These are phyloP conservation scores for Thermophis baileyi DNA, from an alignment of 2,113 vertebrate species.

Conservation along the genomic window DNA sequence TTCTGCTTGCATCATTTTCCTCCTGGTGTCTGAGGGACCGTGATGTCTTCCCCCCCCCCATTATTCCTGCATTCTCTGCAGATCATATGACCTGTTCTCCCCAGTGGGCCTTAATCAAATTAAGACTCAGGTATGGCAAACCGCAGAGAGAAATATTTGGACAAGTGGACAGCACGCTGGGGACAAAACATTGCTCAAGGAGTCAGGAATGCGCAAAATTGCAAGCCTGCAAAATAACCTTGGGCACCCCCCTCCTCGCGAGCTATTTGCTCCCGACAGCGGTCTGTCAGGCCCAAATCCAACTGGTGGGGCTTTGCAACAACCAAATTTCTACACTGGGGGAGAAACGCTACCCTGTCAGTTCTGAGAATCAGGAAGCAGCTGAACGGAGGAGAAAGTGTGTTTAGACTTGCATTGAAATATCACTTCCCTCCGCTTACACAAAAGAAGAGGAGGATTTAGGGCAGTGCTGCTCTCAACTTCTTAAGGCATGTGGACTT, in stretches of 20 bases:
- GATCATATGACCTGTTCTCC: neutral
- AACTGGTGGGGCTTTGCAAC: neutral
- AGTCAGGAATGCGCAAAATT: constrained; percentile 12
- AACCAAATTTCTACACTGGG: neutral
- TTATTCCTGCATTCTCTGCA: neutral
- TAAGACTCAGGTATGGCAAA: neutral
- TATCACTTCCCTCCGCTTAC: neutral
- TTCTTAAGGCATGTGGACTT: no score
- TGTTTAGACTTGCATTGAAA: neutral
- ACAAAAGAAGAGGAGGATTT: neutral
- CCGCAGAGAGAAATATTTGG: constrained; percentile 26
- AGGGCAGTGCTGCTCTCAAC: no score
- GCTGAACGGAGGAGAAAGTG: neutral
- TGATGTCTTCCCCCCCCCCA: rapidly evolving
- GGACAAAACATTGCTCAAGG: neutral
- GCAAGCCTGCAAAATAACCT: neutral
- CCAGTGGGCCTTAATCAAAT: neutral
- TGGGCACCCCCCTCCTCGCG: no score
- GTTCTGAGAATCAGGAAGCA: neutral
- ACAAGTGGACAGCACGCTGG: neutral
- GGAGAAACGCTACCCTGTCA: rapidly evolving
- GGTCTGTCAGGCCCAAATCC: neutral
- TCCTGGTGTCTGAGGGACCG: neutral
- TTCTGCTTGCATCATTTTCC: neutral
- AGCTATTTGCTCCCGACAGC: no score